phyloP scores from a whole-genome alignment of 2,113 vertebrate species.

The Larimichthys polyactis region DNA sequence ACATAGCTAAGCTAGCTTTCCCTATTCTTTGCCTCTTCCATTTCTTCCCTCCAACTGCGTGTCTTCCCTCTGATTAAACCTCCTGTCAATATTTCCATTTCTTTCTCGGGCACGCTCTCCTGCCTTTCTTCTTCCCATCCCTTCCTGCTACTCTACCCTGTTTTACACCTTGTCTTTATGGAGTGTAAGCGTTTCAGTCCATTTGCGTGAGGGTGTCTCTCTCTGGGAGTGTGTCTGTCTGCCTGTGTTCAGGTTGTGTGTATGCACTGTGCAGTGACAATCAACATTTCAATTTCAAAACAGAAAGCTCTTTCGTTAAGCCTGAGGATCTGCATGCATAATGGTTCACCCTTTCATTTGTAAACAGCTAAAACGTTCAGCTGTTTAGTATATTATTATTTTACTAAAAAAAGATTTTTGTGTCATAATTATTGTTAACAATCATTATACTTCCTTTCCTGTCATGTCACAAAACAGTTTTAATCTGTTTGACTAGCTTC shows the following conservation, averaged over 20 bases:
- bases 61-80: constrained; percentile 23
- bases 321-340: neutral
- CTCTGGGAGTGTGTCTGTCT: neutral
- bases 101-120: neutral
- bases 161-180: neutral
- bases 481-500: neutral
- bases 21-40: constrained; percentile 38
- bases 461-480: neutral
- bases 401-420: neutral
- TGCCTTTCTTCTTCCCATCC: neutral
- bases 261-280: neutral
- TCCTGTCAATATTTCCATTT: constrained; percentile 2
- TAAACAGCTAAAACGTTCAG: neutral
- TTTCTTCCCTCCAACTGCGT: constrained; percentile 23
- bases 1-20: constrained; percentile 52
- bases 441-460: neutral
- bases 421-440: neutral
- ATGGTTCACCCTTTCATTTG: neutral
- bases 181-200: constrained; percentile 2
- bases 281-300: neutral
- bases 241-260: neutral
- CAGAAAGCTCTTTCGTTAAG: neutral
- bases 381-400: neutral
- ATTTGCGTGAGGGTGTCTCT: constrained; percentile 1
- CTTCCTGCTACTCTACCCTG: constrained; percentile 1